phyloP scores from a whole-genome alignment of 2,797 vertebrate species.

The Gallinago nigripennis region DNA sequence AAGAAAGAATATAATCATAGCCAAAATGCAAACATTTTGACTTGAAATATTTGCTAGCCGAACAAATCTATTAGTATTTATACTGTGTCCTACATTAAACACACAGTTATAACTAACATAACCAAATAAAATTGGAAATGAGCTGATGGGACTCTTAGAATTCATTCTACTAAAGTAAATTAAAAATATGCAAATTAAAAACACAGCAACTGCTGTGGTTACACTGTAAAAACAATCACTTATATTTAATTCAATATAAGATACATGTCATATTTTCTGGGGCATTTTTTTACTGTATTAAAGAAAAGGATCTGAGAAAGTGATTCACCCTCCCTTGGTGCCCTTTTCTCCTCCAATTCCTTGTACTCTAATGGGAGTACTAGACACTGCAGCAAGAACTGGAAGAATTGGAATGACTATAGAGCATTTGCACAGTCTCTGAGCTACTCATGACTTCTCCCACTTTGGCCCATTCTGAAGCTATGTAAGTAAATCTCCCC shows the following conservation, averaged over 20 bases:
- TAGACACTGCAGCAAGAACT: not conserved
- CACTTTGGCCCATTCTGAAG: not conserved
- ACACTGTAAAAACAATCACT: not conserved
- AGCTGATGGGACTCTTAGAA: constrained; percentile 14
- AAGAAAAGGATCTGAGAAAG: not conserved
- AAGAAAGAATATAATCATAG: not conserved
- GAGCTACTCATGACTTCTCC: not conserved
- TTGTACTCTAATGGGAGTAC: not conserved
- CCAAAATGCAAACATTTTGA: not conserved
- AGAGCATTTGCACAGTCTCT: not conserved
- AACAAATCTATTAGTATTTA: constrained; percentile 32
- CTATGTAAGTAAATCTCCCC: not conserved
- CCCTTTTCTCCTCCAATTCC: not conserved
- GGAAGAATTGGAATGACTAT: not conserved
- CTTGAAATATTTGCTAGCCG: not conserved
- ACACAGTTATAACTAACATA: constrained; percentile 12
- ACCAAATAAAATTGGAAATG: constrained; percentile 26
- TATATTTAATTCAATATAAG: not conserved
- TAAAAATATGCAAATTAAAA: constrained; percentile 54
- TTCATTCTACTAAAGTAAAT: constrained; percentile 34
- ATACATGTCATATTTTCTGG: not conserved
- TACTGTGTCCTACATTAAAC: not conserved
- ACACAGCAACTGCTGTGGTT: not conserved
- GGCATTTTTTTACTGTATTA: not conserved
- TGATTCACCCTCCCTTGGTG: not conserved